Conservation (phyloP, 2,797 vertebrate genomes). For the Phylloscopus collybita region DNA sequence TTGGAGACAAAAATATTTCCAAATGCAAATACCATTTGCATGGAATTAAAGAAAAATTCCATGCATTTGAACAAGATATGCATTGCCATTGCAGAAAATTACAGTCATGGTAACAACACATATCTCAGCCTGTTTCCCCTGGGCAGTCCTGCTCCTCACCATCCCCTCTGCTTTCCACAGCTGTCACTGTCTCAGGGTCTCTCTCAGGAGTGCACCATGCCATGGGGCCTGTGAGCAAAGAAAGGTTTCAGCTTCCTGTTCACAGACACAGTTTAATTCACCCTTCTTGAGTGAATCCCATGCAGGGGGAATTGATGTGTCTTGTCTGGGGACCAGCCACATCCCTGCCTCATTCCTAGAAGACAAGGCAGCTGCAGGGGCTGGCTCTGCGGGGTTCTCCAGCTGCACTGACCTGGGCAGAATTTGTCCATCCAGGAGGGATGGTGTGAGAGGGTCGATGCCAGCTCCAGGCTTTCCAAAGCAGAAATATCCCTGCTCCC, state of each 20-base stretch:
- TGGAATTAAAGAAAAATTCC: not conserved
- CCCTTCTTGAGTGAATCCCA: not conserved
- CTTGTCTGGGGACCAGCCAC: accelerated
- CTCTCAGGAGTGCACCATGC: not conserved
- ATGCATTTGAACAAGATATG: not conserved
- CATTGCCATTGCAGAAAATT: not conserved
- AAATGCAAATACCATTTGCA: not conserved
- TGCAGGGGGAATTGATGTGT: not conserved
- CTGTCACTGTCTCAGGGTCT: not conserved
- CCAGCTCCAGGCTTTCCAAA: not conserved
- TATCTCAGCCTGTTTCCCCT: not conserved
- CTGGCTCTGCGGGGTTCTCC: not conserved
- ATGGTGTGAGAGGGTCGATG: accelerated
- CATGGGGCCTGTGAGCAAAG: accelerated
- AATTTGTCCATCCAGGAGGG: not conserved
- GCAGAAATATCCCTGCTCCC: not conserved
- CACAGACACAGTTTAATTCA: not conserved
- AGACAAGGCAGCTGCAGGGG: not conserved
- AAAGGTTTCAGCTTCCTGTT: not conserved
- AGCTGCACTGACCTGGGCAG: not conserved
- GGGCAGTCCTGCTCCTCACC: not conserved
- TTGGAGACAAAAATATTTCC: not conserved
- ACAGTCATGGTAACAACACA: not conserved
- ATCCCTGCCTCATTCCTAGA: not conserved
- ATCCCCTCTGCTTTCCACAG: not conserved